Percentiles rank a stretch among this genome's conserved stretches.
phyloP scores from a whole-genome alignment of 2,797 vertebrate species.

The Microcaecilia unicolor region DNA sequence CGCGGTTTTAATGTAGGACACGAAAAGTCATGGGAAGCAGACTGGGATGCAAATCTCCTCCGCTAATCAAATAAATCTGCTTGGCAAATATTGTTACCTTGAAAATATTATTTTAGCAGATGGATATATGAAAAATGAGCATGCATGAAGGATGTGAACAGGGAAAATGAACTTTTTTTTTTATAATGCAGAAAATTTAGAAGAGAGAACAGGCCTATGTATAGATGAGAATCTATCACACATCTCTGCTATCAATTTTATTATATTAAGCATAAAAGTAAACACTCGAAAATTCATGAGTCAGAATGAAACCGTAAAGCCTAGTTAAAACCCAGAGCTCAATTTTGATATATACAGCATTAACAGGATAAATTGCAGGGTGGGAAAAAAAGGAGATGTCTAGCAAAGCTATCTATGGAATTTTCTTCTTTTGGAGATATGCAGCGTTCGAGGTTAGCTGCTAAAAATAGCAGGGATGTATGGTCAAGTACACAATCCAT shows the following conservation, averaged over 20 bases:
- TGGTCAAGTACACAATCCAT: too few relatives aligned
- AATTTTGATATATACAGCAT: slow-evolving; percentile 17
- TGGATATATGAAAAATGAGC: slow-evolving; percentile 27
- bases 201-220: slow-evolving; percentile 20
- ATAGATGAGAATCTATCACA: slow-evolving; percentile 20
- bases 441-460: too few relatives aligned
- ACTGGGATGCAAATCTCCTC: neutral
- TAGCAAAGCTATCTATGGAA: slow-evolving; percentile 17
- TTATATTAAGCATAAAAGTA: slow-evolving; percentile 49
- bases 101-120: slow-evolving; percentile 13
- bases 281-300: slow-evolving; percentile 52
- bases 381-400: slow-evolving; percentile 13
- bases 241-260: slow-evolving; percentile 41
- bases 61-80: slow-evolving; percentile 18
- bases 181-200: slow-evolving; percentile 38
- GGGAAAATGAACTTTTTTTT: slow-evolving; percentile 43
- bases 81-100: slow-evolving; percentile 28
- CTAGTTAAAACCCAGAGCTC: slow-evolving; percentile 29
- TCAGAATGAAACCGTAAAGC: slow-evolving; percentile 32
- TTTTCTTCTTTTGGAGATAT: slow-evolving; percentile 4
- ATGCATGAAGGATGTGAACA: slow-evolving; percentile 10
- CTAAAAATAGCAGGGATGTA: too few relatives aligned
- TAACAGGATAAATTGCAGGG: slow-evolving; percentile 26
- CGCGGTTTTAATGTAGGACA: too few relatives aligned
- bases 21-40: neutral